Evolutionary conservation across 2,113 vertebrate genomes (phyloP).

Genomic region (Synodontis membranacea): DNA sequence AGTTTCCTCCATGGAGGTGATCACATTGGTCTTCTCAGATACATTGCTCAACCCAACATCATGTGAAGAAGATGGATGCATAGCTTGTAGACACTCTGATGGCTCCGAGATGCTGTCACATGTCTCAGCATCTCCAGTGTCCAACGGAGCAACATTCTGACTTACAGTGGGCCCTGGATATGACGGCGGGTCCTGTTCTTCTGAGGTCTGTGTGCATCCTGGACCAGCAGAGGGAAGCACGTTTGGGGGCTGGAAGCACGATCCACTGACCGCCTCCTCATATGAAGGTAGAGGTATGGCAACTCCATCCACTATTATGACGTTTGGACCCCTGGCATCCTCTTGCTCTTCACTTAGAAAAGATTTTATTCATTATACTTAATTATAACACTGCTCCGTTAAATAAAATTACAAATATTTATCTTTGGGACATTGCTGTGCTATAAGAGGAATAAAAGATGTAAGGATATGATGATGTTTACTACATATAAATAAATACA

Average conservation of each 20-base stretch:
- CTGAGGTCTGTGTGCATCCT: constrained; percentile 66
- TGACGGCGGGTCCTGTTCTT: constrained; percentile 81
- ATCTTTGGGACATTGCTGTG: not conserved
- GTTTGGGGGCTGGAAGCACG: constrained; percentile 68
- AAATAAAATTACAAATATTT: not conserved
- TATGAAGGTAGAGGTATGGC: constrained; percentile 85
- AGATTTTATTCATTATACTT: not conserved
- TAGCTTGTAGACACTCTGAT: constrained; percentile 75
- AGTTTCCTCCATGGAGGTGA: constrained; percentile 59
- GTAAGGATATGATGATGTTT: not conserved
- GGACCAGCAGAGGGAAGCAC: constrained; percentile 66
- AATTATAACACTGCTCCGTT: not conserved
- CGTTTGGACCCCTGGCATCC: constrained; percentile 73
- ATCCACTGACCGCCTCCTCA: constrained; percentile 79
- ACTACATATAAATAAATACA: too few relatives aligned
- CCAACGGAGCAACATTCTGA: constrained; percentile 56
- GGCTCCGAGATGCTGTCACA: constrained; percentile 67
- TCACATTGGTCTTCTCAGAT: constrained; percentile 60
- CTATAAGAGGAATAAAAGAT: not conserved
- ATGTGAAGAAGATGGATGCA: constrained; percentile 65
- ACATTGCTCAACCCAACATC: constrained; percentile 53
- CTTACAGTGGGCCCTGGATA: constrained; percentile 69
- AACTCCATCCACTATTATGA: constrained; percentile 84
- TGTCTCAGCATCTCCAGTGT: constrained; percentile 68
- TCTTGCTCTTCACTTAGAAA: constrained; percentile 71